Percentiles rank a stretch among this genome's conserved stretches.
Evolutionary conservation across 1,140 invertebrate genomes (phyloP).

Genomic region (Galendromus occidentalis): DNA sequence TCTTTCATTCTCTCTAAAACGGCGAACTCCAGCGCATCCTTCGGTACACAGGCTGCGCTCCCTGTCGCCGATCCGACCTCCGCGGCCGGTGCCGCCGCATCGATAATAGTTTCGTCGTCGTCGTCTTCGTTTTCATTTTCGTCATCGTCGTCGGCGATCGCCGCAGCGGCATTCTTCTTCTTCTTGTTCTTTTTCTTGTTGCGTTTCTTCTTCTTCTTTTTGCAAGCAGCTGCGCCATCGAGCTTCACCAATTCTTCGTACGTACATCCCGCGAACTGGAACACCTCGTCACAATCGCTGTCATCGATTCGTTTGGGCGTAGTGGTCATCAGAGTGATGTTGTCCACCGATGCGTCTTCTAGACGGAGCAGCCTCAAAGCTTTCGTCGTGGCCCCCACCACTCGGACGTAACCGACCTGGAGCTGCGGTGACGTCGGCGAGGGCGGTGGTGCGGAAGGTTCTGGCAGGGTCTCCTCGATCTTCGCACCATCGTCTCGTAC

Average conservation of each 20-base stretch:
- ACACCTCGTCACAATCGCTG: not conserved
- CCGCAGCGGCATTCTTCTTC: not conserved
- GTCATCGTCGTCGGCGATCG: not conserved
- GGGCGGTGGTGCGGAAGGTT: no score
- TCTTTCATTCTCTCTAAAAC: not conserved
- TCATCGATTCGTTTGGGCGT: not conserved
- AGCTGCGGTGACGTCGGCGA: not conserved
- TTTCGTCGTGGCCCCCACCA: not conserved
- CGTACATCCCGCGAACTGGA: not conserved
- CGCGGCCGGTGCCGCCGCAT: no score
- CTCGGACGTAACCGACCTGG: not conserved
- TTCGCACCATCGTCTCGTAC: no score
- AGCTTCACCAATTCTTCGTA: not conserved
- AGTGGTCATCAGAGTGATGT: not conserved
- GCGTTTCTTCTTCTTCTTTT: not conserved
- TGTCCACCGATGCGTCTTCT: not conserved
- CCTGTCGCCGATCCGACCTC: no score
- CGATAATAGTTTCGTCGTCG: not conserved
- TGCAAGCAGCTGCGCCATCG: not conserved
- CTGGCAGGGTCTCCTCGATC: no score
- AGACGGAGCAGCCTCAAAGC: not conserved
- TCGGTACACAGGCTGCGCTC: no score
- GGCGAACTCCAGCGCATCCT: no score
- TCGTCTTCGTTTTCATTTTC: not conserved
- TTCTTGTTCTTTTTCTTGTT: not conserved